Base-by-base conservation (phyloP, 30 jellyfish, hydroid and myxozoan species). In the Mastigias papua region DNA sequence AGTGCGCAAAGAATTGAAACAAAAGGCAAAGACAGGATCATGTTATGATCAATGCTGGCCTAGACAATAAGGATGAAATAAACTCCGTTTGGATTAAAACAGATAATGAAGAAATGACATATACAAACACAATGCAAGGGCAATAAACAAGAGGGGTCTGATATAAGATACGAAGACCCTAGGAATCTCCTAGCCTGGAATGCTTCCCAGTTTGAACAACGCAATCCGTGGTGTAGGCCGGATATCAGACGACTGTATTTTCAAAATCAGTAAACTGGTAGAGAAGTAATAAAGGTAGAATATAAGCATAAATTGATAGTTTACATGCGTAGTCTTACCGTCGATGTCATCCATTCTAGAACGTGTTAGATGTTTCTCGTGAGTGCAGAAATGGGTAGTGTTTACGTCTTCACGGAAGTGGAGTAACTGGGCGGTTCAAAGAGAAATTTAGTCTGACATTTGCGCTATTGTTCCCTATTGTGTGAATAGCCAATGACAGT, bases 31-130 rank as follows among this genome's bases (percentile, higher is more conserved):
- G 68, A 72, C 29, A 35, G 15, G 83, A 72, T 72, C 83, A 72
- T 72, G 83, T 48, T 49, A 72, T 34, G 83, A 15, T 42, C 83
- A 32, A 57, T 42, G 67, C 11, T 28, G 88, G 88, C 88, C 88
- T 77, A 77, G 48, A 77, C 76, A 77, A 77, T 25, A 65, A 34
- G 76, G 78, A 77, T 77, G 57, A 51, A 63, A 57, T 26, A 67
- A 77, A 54, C 88, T 30, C 88, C 57, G 78, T 77, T 77, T 77
- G 61, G 88, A 77, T 77, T 77, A 77, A 23, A 77, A 37, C 67
- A 77, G 67, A 25, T 77, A 77, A 77, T 62, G 37, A 33, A 27
- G 35, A 33, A 19, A 21, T 13, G n/a, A 22, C 5, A 4, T 1
- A 35, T 1, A 29, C 4, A 1, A 1, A 27, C 15, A 28, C 34